These are phyloP conservation scores for Dreissena rostriformis DNA, from an alignment of 1,140 invertebrate species.

Conservation along the genomic window DNA sequence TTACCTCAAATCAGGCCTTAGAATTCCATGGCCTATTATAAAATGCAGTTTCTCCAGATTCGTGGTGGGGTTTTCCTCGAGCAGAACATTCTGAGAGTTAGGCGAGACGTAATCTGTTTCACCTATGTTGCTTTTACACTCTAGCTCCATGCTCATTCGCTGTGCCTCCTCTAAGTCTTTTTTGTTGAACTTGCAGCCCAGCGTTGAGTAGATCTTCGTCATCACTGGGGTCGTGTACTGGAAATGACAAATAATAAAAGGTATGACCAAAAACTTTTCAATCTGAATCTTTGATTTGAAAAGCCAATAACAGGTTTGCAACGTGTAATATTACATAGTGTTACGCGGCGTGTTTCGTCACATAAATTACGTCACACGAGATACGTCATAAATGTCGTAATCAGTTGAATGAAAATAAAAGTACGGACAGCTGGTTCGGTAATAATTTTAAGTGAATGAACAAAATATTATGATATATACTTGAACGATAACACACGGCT, in stretches of 20 bases:
- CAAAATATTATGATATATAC: no score
- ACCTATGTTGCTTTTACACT: constrained; percentile 84
- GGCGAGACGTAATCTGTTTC: constrained; percentile 83
- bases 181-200: not conserved
- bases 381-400: no score
- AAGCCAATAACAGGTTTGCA: not conserved
- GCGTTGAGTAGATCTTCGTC: not conserved
- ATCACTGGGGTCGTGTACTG: not conserved
- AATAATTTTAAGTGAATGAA: no score
- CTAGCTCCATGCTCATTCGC: not conserved
- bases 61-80: constrained; percentile 96
- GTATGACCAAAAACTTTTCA: constrained; percentile 8
- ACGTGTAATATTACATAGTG: no score
- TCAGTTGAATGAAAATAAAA: no score
- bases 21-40: constrained; percentile 98
- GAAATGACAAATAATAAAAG: no score
- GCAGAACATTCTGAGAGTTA: constrained; percentile 94
- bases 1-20: constrained; percentile 94
- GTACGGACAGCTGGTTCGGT: no score
- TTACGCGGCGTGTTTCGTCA: no score
- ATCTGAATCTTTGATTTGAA: not conserved
- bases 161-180: not conserved
- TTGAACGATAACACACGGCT: no score
- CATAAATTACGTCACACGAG: no score
- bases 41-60: constrained; percentile 99